Percentiles rank a stretch among this genome's conserved stretches.
phyloP scores from a whole-genome alignment of 2,797 vertebrate species.

The Streptopelia turtur region DNA sequence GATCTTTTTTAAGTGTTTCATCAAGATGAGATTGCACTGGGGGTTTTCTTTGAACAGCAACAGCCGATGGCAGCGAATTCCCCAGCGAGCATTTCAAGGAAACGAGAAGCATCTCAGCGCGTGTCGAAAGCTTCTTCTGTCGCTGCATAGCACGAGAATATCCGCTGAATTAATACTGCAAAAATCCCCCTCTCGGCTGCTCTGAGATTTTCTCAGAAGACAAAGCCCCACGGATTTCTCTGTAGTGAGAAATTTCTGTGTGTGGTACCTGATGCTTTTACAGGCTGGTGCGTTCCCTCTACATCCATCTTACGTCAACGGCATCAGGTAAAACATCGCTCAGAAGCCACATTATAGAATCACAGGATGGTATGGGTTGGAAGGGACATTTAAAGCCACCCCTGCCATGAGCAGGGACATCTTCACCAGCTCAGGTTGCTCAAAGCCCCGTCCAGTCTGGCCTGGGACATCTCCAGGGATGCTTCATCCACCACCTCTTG shows the following conservation, averaged over 20 bases:
- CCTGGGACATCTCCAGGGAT: neutral
- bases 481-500: too few species aligned
- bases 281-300: neutral
- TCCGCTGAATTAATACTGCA: neutral
- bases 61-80: neutral
- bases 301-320: neutral
- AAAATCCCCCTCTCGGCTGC: neutral
- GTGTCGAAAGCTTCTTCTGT: neutral
- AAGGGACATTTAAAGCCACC: neutral
- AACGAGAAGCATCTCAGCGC: neutral
- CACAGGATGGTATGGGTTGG: fast-evolving
- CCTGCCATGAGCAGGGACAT: neutral
- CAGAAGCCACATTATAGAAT: neutral
- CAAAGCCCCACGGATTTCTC: neutral
- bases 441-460: fast-evolving
- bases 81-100: slow-evolving; percentile 43
- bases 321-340: neutral
- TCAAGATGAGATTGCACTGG: neutral
- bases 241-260: neutral
- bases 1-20: neutral
- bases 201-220: slow-evolving; percentile 11
- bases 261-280: neutral
- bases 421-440: fast-evolving
- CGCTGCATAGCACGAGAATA: neutral
- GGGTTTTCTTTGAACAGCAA: neutral